phyloP scores from a whole-genome alignment of 2,797 vertebrate species.

The Megalops cyprinoides region DNA sequence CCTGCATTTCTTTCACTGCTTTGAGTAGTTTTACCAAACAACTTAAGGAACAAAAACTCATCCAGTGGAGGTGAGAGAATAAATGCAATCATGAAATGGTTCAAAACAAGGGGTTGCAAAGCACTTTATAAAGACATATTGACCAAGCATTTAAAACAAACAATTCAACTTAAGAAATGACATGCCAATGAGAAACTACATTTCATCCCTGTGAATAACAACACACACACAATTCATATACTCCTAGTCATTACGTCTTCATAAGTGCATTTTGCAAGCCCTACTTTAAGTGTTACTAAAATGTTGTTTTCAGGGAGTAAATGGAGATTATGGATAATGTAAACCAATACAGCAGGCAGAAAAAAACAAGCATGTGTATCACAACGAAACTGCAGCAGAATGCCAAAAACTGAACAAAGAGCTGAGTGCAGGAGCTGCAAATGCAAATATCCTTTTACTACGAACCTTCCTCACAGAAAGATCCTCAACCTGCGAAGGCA shows the following conservation, averaged over 20 bases:
- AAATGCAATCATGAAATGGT: background rate
- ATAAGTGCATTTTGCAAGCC: slow-evolving; percentile 37
- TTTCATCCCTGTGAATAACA: background rate
- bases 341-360: slow-evolving; percentile 32
- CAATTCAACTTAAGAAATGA: background rate
- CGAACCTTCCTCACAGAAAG: slow-evolving; percentile 83
- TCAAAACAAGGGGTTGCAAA: slow-evolving; percentile 31
- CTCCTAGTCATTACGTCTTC: background rate
- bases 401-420: slow-evolving; percentile 28
- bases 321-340: slow-evolving; percentile 27
- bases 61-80: slow-evolving; percentile 19
- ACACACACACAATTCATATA: too few species aligned
- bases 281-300: slow-evolving; percentile 18
- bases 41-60: background rate
- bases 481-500: slow-evolving; percentile 85
- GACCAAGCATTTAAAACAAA: background rate
- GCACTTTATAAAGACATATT: slow-evolving; percentile 2
- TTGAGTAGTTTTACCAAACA: background rate
- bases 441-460: slow-evolving; percentile 63
- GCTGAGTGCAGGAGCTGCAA: slow-evolving; percentile 58
- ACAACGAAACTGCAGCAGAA: slow-evolving; percentile 13
- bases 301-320: slow-evolving; percentile 20
- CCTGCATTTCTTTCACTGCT: background rate
- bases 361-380: background rate
- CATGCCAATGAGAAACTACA: background rate